These are phyloP conservation scores for Elephas maximus DNA, from an alignment of 2,113 vertebrate genomes.

Conservation along the genomic window DNA sequence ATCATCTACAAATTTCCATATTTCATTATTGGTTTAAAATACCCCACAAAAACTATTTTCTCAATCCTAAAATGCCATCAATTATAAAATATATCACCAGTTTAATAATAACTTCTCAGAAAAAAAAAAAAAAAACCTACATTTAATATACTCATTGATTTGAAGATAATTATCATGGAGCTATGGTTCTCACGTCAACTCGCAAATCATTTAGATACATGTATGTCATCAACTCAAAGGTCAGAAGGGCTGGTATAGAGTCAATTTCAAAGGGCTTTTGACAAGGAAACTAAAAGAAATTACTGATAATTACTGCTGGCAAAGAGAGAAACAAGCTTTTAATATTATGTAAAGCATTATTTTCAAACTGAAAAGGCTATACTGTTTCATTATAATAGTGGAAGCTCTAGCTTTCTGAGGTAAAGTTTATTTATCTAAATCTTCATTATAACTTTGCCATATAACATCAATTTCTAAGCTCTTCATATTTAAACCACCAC, in stretches of 20 bases:
- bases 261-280: slow-evolving; percentile 33
- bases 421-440: not conserved
- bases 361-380: slow-evolving; percentile 18
- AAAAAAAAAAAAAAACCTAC: not conserved
- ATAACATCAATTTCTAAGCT: not conserved
- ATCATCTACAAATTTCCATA: not conserved
- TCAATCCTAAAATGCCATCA: slow-evolving; percentile 41
- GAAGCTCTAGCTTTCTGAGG: slow-evolving; percentile 31
- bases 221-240: not conserved
- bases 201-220: not conserved
- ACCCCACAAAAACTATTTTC: not conserved
- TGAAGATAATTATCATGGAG: slow-evolving; percentile 23
- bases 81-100: slow-evolving; percentile 27
- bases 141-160: not conserved
- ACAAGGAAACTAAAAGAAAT: slow-evolving; percentile 54
- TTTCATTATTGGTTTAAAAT: not conserved
- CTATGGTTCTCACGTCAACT: not conserved
- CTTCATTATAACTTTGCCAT: slow-evolving; percentile 12
- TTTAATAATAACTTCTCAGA: slow-evolving; percentile 30
- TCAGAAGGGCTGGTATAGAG: not conserved
- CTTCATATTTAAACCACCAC: not conserved
- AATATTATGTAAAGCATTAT: not conserved
- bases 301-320: slow-evolving; percentile 2
- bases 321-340: not conserved
- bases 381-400: not conserved